Percentiles rank a stretch among this genome's conserved stretches.
These are phyloP conservation scores for Apistogramma diplotaenia DNA, from an alignment of 2,113 vertebrate species.

Conservation along the genomic window DNA sequence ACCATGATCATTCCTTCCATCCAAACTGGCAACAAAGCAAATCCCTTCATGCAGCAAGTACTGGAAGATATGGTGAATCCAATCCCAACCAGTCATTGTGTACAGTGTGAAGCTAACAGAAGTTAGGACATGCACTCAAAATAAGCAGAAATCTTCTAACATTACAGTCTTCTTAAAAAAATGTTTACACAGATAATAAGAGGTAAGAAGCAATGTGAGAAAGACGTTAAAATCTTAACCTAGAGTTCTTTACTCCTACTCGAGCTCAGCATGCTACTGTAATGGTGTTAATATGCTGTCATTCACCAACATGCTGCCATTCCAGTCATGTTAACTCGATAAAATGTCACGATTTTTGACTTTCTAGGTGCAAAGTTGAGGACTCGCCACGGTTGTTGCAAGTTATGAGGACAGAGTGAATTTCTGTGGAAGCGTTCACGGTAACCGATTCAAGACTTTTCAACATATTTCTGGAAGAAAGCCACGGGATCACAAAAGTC, in stretches of 20 bases:
- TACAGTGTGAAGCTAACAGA: neutral
- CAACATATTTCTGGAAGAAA: neutral
- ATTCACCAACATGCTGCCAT: too few relatives aligned
- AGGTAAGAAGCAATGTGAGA: too few relatives aligned
- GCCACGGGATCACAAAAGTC: neutral
- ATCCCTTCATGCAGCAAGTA: neutral
- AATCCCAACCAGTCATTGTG: neutral
- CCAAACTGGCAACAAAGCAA: neutral
- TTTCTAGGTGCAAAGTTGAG: neutral
- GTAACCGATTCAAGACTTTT: neutral
- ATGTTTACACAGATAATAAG: neutral
- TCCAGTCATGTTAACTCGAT: too few relatives aligned
- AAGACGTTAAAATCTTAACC: too few relatives aligned
- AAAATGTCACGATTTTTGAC: neutral
- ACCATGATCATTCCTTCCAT: neutral
- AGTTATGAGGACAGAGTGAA: neutral
- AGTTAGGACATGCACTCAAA: too few relatives aligned
- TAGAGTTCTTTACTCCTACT: neutral
- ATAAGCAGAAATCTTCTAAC: too few relatives aligned
- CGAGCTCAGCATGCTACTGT: too few relatives aligned
- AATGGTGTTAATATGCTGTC: too few relatives aligned
- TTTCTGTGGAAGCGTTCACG: fast-evolving
- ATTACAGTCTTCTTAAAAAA: neutral
- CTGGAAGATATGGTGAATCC: neutral
- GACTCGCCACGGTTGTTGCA: neutral